Evolutionary conservation across 2,797 vertebrate species (phyloP).

Genomic region (Enteromius treurensis): DNA sequence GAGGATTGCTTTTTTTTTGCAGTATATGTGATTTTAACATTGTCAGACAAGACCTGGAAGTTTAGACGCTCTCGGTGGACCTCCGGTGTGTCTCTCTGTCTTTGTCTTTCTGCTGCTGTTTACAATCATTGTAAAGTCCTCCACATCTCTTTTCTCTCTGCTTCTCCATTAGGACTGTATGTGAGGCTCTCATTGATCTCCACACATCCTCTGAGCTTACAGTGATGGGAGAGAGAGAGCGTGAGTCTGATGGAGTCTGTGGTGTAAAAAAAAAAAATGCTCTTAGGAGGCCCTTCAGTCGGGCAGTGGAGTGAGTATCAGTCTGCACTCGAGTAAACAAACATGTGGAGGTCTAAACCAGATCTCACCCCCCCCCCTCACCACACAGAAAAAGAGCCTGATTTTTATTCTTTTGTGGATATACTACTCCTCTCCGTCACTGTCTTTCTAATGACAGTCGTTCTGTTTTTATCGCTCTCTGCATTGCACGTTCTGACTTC

Average conservation of each 20-base stretch:
- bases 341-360: background rate
- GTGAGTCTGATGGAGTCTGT: background rate
- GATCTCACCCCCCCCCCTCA: background rate
- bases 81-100: background rate
- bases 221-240: background rate
- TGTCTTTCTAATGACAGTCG: slow-evolving; percentile 19
- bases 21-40: background rate
- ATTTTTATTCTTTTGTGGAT: background rate
- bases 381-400: background rate
- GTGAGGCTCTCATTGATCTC: slow-evolving; percentile 16
- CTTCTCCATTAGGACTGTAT: slow-evolving; percentile 21
- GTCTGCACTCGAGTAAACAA: slow-evolving; percentile 3
- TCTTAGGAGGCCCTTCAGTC: background rate
- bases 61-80: background rate
- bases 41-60: background rate
- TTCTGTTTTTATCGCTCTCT: slow-evolving; percentile 8
- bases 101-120: slow-evolving; percentile 4
- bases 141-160: background rate
- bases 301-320: background rate
- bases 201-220: slow-evolving; percentile 11
- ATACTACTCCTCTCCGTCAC: background rate
- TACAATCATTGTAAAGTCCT: background rate
- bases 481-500: slow-evolving; percentile 6
- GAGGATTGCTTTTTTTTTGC: background rate
- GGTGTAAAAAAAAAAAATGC: slow-evolving; percentile 9